Percentiles rank a stretch among this genome's conserved stretches.
These are phyloP conservation scores for Plectrocnemia conspersa DNA, from an alignment of 1,140 invertebrate genomes.

Conservation along the genomic window DNA sequence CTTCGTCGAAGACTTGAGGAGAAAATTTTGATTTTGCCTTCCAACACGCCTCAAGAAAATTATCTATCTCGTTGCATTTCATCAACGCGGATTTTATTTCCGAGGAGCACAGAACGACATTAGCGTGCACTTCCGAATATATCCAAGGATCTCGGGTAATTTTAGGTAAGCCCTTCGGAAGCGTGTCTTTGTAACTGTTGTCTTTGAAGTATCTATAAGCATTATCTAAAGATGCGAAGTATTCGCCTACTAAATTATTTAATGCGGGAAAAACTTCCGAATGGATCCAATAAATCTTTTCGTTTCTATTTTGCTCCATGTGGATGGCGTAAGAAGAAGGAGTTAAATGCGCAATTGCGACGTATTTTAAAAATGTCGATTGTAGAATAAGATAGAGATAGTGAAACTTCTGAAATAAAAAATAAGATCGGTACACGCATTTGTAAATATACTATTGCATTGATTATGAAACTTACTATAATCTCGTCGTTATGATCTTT, in stretches of 20 bases:
- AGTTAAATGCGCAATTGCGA: constrained; percentile 43
- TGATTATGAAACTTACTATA: background rate
- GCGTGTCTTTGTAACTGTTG: background rate
- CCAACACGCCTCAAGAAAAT: constrained; percentile 27
- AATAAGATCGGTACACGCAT: background rate
- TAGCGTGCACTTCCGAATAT: constrained; percentile 26
- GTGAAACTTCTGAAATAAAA: constrained; percentile 45
- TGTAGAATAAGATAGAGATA: constrained; percentile 48
- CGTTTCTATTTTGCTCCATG: constrained; percentile 44
- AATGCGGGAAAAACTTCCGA: constrained; percentile 39
- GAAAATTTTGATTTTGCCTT: constrained; percentile 30
- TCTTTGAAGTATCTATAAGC: constrained; percentile 20
- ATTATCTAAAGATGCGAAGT: constrained; percentile 7
- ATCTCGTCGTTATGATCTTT: background rate
- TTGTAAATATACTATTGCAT: background rate
- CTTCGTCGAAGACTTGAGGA: constrained; percentile 23
- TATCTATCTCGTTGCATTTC: constrained; percentile 24
- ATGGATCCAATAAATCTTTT: constrained; percentile 46
- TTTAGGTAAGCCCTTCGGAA: constrained; percentile 12
- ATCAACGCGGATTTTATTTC: constrained; percentile 17
- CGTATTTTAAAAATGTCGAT: constrained; percentile 44
- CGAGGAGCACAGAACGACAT: constrained; percentile 3
- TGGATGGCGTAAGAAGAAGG: constrained; percentile 32
- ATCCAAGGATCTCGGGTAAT: constrained; percentile 21
- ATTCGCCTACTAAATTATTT: background rate